A percentile compares a stretch with the other conserved stretches of the same genome.
Evolutionary conservation across 2,888 invertebrate genomes (phyloP).

Genomic region (Pasiphila rectangulata): DNA sequence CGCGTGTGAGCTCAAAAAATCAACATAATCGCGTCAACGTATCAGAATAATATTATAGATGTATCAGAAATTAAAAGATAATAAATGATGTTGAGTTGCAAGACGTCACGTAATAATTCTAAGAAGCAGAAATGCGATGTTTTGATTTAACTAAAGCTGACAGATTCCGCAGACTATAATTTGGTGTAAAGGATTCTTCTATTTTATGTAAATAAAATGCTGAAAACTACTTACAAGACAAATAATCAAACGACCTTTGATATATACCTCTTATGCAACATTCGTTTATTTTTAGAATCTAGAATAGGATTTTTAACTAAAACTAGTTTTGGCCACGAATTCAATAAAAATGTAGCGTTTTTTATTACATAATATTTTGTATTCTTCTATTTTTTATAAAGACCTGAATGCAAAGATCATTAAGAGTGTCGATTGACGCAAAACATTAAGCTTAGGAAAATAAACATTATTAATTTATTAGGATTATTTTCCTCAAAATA

Average conservation of each 20-base stretch:
- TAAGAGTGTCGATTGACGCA: neutral
- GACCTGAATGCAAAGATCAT: neutral
- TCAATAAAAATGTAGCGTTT: neutral
- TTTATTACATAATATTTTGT: slow-evolving; percentile 27
- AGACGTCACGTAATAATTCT: slow-evolving; percentile 55
- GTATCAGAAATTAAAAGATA: slow-evolving; percentile 10
- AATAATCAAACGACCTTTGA: slow-evolving; percentile 4
- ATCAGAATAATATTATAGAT: slow-evolving; percentile 38
- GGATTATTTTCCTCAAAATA: too few species aligned
- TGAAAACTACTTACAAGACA: neutral
- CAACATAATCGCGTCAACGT: slow-evolving; percentile 39
- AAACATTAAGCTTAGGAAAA: too few species aligned
- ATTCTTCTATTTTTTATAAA: slow-evolving; percentile 41
- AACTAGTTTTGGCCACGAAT: too few species aligned
- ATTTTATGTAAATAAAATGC: neutral
- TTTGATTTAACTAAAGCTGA: slow-evolving; percentile 13
- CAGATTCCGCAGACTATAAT: too few species aligned
- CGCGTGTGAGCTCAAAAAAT: slow-evolving; percentile 16
- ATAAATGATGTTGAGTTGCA: slow-evolving; percentile 6
- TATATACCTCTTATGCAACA: neutral
- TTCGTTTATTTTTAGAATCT: slow-evolving; percentile 8
- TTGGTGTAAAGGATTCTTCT: too few species aligned
- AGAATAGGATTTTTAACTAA: slow-evolving; percentile 1
- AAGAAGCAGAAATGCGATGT: slow-evolving; percentile 30
- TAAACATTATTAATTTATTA: too few species aligned